Evolutionary conservation across 2,797 vertebrate species (phyloP), one percentile per base, ranked within the genome.

Genomic region (Enteromius viviparus): DNA sequence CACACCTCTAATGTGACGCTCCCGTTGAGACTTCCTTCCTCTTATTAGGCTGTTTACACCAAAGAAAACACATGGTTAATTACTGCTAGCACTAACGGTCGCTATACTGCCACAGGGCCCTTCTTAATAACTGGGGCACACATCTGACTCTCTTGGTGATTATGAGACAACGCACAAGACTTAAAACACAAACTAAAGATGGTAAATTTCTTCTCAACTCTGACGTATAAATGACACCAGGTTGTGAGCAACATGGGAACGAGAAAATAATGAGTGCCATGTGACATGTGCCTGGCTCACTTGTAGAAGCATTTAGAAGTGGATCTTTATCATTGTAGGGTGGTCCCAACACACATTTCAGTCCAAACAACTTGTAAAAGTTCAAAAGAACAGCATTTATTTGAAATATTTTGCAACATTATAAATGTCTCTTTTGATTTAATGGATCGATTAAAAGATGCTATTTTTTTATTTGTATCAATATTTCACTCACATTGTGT

Each of bases 11-110:
- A 68, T 89, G 81, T 85, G 42, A 79, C 71, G 72, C 83, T 83
- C 87, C 79, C 77, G 84, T 68, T 81, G 89, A 78, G 69, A 68
- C 87, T 83, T 81, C 76, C 88, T 85, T 85, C 84, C 51, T 17
- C 86, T 87, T 89, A 87, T 91, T 86, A 89, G 91, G 89, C 78
- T 88, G 87, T 91, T 91, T 89, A 88, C 88, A 85, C 88, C 89
- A 82, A 83, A 90, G 87, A 88, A 89, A 89, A 86, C 87, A 87
- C 74, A 89, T 89, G 85, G 86, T 90, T 93, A 92, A 94, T 94
- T 93, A 94, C 89, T 66, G 37, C 85, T 89, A 91, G 90, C 83
- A 60, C 87, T 79, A 83, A 82, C 12, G 85, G 86, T 87, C 74
- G 49, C 66, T 75, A 64, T 64, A 15, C 40, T 70, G 49, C 83